Evolutionary conservation across 2,113 vertebrate genomes (phyloP), one percentile per base, ranked within the genome.

Genomic region (Gobio gobio): DNA sequence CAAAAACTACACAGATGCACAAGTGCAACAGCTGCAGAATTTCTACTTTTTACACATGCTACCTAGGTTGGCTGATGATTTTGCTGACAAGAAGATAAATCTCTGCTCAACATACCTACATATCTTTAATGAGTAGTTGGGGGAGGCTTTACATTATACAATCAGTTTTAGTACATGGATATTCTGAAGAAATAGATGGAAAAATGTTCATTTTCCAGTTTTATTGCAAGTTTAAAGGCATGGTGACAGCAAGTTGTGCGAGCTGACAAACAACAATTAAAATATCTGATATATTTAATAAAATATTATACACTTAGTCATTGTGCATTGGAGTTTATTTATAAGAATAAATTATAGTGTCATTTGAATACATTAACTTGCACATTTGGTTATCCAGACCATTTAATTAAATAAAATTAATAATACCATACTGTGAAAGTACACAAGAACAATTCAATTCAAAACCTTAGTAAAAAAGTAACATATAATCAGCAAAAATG

Each of bases 1-100:
- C 63, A 66, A 66, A 66, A 66, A 33, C 24, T 66, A 29, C 63
- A 66, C 63, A 29, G 63, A 66, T 18, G 63, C 63, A 29, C 63
- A 29, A 29, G 26, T 66, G 5, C 63, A 66, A 33, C 63, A 18
- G 3, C 63, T 29, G 12, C 10, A 66, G 24, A 68, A 68, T 68
- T 68, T 68, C 29, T 68, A 68, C 64, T 36, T 68, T 68, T 68
- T 16, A 3, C 64, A 36, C 26, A n/a, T n/a, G 64, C 29, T 68
- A 9, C 29, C 29, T 20, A 68, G 14, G 4, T 68, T 68, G 29
- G 64, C 64, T 3, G 2, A 68, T 36, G 64, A 59, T 59, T 59
- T 59, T 59, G 9, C 58, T 10, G 58, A 59, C 58, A 68, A 68
- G 14, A 36, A 36, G 64, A 6, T 36, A 36, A 68, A 68, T 68